Evolutionary conservation across 1,140 invertebrate species (phyloP).

Genomic region (Formica exsecta): DNA sequence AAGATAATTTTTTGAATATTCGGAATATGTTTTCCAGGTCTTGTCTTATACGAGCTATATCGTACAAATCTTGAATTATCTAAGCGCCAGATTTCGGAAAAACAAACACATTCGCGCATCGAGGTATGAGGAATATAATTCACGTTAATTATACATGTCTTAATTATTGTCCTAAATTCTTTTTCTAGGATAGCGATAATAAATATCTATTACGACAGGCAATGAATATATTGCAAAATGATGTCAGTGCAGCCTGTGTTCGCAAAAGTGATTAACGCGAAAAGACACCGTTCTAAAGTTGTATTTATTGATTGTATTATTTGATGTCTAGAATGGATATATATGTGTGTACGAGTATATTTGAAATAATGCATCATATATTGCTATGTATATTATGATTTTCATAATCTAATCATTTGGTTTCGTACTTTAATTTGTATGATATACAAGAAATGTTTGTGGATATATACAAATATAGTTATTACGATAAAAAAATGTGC

Average conservation of each 20-base stretch:
- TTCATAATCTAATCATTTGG: background rate
- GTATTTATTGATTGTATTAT: slow-evolving; percentile 40
- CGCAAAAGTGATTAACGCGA: slow-evolving; percentile 46
- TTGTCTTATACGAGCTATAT: slow-evolving; percentile 81
- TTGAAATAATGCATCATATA: background rate
- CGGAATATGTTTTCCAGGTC: slow-evolving; percentile 72
- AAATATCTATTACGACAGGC: slow-evolving; percentile 72
- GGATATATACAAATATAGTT: background rate
- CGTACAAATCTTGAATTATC: slow-evolving; percentile 77
- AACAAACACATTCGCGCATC: slow-evolving; percentile 19
- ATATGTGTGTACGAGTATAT: background rate
- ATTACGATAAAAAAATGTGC: background rate
- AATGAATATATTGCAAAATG: slow-evolving; percentile 77
- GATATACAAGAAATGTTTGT: slow-evolving; percentile 3
- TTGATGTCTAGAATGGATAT: slow-evolving; percentile 5
- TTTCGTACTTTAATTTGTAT: background rate
- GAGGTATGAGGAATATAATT: slow-evolving; percentile 42
- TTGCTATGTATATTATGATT: slow-evolving; percentile 3
- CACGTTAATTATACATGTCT: slow-evolving; percentile 20
- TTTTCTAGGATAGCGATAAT: slow-evolving; percentile 65
- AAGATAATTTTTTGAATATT: slow-evolving; percentile 49
- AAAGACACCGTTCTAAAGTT: background rate
- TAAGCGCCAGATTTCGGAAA: slow-evolving; percentile 57
- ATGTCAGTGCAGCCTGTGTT: slow-evolving; percentile 71
- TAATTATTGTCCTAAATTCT: slow-evolving; percentile 45